Evolutionary conservation across 2,113 vertebrate genomes (phyloP).

Genomic region (Nerophis lumbriciformis): DNA sequence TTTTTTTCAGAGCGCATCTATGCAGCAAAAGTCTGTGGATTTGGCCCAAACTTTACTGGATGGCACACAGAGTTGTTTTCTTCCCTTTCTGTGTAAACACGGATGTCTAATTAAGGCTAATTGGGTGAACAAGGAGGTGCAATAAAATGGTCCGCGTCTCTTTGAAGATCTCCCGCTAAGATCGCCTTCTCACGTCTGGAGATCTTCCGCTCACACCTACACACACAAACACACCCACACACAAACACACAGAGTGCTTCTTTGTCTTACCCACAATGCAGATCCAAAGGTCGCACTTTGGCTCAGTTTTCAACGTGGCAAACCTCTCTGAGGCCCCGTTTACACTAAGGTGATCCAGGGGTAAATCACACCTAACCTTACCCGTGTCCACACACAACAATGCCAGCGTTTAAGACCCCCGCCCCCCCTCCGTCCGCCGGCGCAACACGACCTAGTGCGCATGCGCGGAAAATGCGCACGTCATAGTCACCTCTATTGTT

Average conservation of each 20-base stretch:
- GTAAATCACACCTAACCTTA: too few relatives aligned
- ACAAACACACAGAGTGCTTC: conserved; percentile 2
- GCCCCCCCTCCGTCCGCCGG: too few relatives aligned
- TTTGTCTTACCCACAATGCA: conserved; percentile 32
- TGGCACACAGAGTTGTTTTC: conserved; percentile 42
- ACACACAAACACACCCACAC: conserved; percentile 9
- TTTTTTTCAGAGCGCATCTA: not conserved
- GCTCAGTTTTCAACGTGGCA: conserved; percentile 19
- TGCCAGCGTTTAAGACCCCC: too few relatives aligned
- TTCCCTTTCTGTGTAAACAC: conserved; percentile 38
- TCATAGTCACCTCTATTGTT: too few relatives aligned
- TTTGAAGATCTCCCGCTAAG: conserved; percentile 39
- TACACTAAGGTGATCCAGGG: too few relatives aligned
- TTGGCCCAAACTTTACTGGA: conserved; percentile 22
- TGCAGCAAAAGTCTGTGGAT: conserved; percentile 7
- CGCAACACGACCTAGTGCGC: too few relatives aligned
- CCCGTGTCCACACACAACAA: too few relatives aligned
- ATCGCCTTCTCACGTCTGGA: conserved; percentile 11
- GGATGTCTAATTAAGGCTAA: conserved; percentile 63
- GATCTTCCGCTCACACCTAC: conserved; percentile 9
- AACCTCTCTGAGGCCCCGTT: conserved; percentile 17
- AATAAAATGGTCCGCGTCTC: conserved; percentile 54
- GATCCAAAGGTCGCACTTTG: not conserved
- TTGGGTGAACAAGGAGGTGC: conserved; percentile 48
- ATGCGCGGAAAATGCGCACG: too few relatives aligned